Conservation (phyloP, 2,113 vertebrate species). For the Toxostoma redivivum region DNA sequence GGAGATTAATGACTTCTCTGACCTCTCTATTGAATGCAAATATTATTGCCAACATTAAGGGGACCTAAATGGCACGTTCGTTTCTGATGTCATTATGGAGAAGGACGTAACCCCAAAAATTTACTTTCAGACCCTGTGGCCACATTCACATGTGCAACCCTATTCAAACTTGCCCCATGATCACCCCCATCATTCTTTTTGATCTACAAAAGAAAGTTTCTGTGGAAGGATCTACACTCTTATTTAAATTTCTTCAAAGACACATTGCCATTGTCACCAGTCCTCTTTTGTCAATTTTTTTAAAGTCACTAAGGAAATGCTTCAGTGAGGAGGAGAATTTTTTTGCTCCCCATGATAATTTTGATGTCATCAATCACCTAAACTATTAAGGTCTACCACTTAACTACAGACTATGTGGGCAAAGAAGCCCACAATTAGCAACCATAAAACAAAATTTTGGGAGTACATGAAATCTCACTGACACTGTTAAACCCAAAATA, state of each 20-base stretch:
- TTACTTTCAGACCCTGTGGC: neutral
- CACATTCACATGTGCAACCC: fast-evolving
- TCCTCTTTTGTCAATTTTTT: neutral
- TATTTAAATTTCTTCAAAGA: neutral
- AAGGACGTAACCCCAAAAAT: neutral
- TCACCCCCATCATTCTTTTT: neutral
- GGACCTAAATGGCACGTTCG: neutral
- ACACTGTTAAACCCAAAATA: neutral
- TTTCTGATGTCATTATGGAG: neutral
- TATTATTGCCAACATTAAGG: neutral
- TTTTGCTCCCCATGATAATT: neutral
- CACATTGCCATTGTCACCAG: neutral
- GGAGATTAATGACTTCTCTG: neutral
- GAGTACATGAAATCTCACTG: neutral
- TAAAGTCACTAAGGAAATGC: neutral
- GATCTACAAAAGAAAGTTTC: neutral
- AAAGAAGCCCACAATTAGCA: neutral
- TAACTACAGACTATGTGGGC: neutral
- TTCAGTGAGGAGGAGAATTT: neutral
- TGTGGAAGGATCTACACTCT: neutral
- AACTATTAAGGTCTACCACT: neutral
- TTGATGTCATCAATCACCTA: neutral
- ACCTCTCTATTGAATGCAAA: neutral
- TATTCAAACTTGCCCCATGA: fast-evolving
- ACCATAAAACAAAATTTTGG: neutral